Evolutionary conservation across 2,888 invertebrate genomes (phyloP), one percentile per base, ranked within the genome.

Genomic region (Conistra vaccinii): DNA sequence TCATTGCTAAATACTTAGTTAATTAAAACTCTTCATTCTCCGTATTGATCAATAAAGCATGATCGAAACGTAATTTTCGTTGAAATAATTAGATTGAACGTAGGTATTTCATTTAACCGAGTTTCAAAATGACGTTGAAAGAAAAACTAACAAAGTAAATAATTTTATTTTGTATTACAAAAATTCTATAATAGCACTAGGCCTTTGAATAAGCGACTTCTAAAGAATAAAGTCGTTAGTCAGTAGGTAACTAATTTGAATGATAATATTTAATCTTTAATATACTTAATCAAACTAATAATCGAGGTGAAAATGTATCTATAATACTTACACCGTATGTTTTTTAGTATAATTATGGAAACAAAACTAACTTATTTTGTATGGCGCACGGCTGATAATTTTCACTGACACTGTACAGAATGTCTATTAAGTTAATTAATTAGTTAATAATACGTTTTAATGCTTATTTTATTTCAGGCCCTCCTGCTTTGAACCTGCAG

Each of bases 401-500:
- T n/a, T 51, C 20, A 66, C 23, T 66, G 42, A 67, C 51, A 60
- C 35, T 66, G 66, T 76, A 76, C 32, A 76, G 14, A 76, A 76
- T 29, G 1, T 20, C 0, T 74, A n/a, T 17, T 29, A 14, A 45
- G 0, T 42, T 42, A 12, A 42, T 42, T 42, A 42, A 42, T 14
- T 42, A 42, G 14, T 42, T 12, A 42, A 42, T 42, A 42, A 42
- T 14, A 42, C 3, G 35, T 0, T 29, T 48, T 9, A 66, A 66
- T 42, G 6, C 7, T 48, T 48, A 67, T 70, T 55, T 68, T 23
- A 71, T 93, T 93, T 66, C 91, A 94, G 96, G 91, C 70, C 94
- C 93, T 0, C 92, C 92, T 4, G 97, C 97, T 39, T 93, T 98
- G 81, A 96, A 97, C 71, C 94, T 99, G 84, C 98, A 97, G 93